Conservation (phyloP, 1,140 invertebrate species). For the Neodiprion lecontei region DNA sequence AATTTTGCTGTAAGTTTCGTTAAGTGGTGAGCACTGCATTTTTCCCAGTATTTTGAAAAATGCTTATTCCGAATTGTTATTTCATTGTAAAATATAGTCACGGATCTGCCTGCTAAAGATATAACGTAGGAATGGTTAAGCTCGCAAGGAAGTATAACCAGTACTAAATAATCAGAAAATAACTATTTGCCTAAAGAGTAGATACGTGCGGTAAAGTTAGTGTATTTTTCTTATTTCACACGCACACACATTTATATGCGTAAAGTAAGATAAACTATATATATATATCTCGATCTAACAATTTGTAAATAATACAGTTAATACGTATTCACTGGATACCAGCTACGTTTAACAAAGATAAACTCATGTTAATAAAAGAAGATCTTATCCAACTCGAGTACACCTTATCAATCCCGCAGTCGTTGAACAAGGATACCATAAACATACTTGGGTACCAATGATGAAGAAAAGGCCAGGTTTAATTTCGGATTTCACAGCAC, state of each 20-base stretch:
- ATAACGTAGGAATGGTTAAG: background rate
- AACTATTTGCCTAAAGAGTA: background rate
- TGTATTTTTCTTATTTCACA: background rate
- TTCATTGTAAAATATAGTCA: background rate
- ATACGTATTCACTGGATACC: background rate
- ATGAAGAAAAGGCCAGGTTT: background rate
- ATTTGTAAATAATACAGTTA: background rate
- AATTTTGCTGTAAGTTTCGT: no score
- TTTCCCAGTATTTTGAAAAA: no score
- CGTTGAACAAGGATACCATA: no score
- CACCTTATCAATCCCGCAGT: background rate
- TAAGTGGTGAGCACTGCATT: no score
- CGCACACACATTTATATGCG: background rate
- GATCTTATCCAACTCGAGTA: background rate
- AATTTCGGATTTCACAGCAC: background rate
- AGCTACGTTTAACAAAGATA: background rate
- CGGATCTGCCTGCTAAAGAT: background rate
- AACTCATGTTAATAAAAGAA: background rate
- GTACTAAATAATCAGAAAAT: background rate
- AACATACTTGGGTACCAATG: no score
- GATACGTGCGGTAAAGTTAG: background rate
- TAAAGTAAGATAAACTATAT: background rate
- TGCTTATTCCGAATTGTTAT: no score
- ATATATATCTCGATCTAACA: background rate
- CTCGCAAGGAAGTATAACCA: background rate